Evolutionary conservation across 1,140 invertebrate species (phyloP).

Genomic region (Pomacea maculata): DNA sequence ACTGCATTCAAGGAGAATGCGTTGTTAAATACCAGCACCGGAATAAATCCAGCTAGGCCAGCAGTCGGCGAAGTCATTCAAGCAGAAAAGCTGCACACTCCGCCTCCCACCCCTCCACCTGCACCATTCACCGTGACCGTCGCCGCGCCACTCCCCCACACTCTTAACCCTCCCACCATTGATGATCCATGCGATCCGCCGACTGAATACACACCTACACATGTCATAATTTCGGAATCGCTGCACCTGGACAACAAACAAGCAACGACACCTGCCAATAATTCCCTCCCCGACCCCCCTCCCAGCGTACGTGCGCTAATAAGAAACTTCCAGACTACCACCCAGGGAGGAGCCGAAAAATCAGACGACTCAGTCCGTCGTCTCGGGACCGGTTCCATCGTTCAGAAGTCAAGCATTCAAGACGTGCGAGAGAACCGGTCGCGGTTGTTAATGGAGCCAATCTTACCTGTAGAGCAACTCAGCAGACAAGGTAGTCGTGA

Average conservation of each 20-base stretch:
- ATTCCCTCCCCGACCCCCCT: constrained; percentile 4
- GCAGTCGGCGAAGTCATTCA: not conserved
- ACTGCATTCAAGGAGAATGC: no score
- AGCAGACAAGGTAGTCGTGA: no score
- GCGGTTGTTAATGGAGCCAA: no score
- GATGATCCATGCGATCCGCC: not conserved
- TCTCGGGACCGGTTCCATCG: not conserved
- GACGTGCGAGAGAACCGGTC: no score
- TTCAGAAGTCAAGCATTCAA: no score
- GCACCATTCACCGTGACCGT: not conserved
- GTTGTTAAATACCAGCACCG: no score
- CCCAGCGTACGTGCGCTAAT: constrained; percentile 1
- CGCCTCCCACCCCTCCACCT: not conserved
- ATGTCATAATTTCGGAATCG: not conserved
- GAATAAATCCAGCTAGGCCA: no score
- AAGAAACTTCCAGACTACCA: constrained; percentile 14
- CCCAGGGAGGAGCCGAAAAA: not conserved
- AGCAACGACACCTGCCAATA: not conserved
- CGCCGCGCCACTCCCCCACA: not conserved
- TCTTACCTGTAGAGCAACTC: no score
- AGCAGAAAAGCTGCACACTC: not conserved
- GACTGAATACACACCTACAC: not conserved
- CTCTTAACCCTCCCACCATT: not conserved
- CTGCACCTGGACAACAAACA: not conserved
- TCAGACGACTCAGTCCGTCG: not conserved